A percentile compares a stretch with the other conserved stretches of the same genome.
phyloP scores from a whole-genome alignment of 2,888 invertebrate species.

The Archips xylosteana region DNA sequence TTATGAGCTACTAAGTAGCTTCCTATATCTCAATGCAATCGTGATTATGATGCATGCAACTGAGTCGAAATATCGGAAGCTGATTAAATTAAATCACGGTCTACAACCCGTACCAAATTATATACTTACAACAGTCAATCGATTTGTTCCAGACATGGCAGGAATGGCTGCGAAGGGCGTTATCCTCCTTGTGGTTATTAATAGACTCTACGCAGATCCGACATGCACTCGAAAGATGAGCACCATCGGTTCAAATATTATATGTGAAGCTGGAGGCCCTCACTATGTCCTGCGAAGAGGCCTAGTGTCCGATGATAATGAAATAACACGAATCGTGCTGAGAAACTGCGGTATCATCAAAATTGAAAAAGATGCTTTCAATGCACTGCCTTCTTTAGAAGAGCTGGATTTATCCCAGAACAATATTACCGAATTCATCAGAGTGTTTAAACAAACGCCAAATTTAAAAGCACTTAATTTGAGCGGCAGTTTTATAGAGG shows the following conservation, averaged over 20 bases:
- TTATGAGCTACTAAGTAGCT: too few species aligned
- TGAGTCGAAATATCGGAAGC: too few species aligned
- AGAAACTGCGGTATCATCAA: constrained; percentile 24
- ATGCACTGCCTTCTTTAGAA: constrained; percentile 27
- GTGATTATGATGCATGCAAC: too few species aligned
- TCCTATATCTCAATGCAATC: too few species aligned
- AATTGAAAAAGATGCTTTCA: constrained; percentile 21
- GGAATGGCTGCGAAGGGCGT: not conserved
- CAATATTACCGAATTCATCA: not conserved
- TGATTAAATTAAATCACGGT: too few species aligned
- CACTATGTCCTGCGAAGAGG: constrained; percentile 20
- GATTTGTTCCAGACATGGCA: constrained; percentile 27
- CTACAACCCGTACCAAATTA: too few species aligned
- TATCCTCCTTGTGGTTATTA: constrained; percentile 14
- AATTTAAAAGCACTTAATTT: constrained; percentile 30
- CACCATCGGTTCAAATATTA: constrained; percentile 6
- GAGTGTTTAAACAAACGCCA: constrained; percentile 19
- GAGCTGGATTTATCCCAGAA: constrained; percentile 30
- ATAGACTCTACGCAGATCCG: constrained; percentile 15
- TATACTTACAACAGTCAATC: too few species aligned
- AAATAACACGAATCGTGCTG: constrained; percentile 21
- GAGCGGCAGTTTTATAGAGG: constrained; percentile 25
- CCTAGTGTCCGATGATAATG: constrained; percentile 16
- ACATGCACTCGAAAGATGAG: constrained; percentile 12
- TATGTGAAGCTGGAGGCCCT: constrained; percentile 22